phyloP scores from a whole-genome alignment of 2,113 vertebrate species.

The Herpailurus yagouaroundi region DNA sequence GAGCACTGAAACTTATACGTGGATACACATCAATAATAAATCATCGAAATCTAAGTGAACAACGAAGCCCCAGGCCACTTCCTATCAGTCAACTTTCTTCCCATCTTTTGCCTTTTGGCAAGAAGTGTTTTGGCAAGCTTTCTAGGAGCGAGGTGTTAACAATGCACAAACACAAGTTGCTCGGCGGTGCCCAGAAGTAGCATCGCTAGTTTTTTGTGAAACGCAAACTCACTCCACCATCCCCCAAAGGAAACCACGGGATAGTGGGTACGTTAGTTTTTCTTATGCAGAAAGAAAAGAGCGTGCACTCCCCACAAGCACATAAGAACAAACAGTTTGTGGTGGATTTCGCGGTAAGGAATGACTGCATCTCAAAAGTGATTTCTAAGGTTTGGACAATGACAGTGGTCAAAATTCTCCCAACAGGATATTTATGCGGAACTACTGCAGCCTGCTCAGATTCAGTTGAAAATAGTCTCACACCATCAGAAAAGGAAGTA shows the following conservation, averaged over 20 bases:
- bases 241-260: background rate
- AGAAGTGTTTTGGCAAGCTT: background rate
- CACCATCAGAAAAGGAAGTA: slow-evolving; percentile 58
- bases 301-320: background rate
- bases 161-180: background rate
- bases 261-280: background rate
- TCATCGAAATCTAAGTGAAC: background rate
- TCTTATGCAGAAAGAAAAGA: background rate
- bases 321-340: background rate
- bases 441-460: slow-evolving; percentile 56
- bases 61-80: background rate
- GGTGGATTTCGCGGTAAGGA: background rate
- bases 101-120: background rate
- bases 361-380: background rate
- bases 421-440: slow-evolving; percentile 66
- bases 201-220: background rate
- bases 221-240: background rate
- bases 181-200: background rate
- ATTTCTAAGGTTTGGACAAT: slow-evolving; percentile 65
- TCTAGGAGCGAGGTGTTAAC: background rate
- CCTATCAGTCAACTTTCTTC: background rate
- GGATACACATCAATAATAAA: background rate
- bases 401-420: slow-evolving; percentile 61
- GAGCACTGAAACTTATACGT: background rate
- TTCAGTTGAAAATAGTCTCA: slow-evolving; percentile 62